These are phyloP conservation scores for Lepus timidus DNA, from an alignment of 2,113 vertebrate species.

Conservation along the genomic window DNA sequence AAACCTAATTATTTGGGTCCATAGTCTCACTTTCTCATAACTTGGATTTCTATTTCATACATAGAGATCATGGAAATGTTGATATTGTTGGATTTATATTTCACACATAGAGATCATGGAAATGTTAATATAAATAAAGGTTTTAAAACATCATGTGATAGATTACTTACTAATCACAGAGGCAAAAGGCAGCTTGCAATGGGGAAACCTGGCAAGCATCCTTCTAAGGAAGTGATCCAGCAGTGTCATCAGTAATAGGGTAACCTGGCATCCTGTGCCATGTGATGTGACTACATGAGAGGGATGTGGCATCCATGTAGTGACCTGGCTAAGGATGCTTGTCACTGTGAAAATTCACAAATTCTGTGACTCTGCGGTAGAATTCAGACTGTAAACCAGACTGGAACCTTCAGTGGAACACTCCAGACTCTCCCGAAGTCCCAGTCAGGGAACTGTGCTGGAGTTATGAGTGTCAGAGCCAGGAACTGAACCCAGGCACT, in stretches of 20 bases:
- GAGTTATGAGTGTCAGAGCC: not conserved
- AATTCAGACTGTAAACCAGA: not conserved
- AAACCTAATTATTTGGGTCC: not conserved
- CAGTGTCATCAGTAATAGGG: not conserved
- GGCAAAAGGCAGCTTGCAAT: not conserved
- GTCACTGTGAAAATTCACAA: not conserved
- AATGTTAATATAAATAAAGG: not conserved
- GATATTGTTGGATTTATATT: not conserved
- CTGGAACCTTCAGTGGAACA: not conserved
- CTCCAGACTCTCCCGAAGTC: not conserved
- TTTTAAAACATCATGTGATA: not conserved
- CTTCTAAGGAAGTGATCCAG: not conserved
- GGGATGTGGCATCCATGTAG: not conserved
- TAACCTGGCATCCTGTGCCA: not conserved
- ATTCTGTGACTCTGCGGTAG: not conserved
- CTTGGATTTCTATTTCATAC: not conserved
- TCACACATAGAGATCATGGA: not conserved
- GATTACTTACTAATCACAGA: not conserved
- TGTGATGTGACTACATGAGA: not conserved
- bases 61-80: not conserved
- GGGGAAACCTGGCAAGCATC: not conserved
- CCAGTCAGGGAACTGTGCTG: not conserved
- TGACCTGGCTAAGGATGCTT: not conserved
- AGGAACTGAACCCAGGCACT: too few species aligned
- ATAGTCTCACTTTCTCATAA: not conserved